Conservation (phyloP, 2,888 invertebrate genomes). For the Drosophila prostipennis region DNA sequence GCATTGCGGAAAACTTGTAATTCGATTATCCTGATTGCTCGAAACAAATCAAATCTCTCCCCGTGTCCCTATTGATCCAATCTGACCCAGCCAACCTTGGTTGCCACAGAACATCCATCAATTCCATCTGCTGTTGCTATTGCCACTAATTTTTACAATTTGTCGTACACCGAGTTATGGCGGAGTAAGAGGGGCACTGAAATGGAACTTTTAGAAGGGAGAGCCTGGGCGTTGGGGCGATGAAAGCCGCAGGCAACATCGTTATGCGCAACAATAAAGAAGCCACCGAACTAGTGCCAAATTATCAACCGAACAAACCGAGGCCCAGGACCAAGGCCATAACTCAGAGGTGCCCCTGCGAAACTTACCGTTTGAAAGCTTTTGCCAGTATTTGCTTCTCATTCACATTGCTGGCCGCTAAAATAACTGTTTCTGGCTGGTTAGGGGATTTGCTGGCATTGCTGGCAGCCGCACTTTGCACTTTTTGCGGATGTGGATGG, state of each 20-base stretch:
- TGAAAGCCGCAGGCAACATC: conserved; percentile 57
- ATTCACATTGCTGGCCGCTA: conserved; percentile 84
- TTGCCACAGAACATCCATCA: conserved; percentile 27
- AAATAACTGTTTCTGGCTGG: conserved; percentile 85
- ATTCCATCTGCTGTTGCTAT: conserved; percentile 23
- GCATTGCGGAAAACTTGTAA: conserved; percentile 39
- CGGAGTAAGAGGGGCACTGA: conserved; percentile 20
- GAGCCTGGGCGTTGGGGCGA: conserved; percentile 3
- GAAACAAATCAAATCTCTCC: conserved; percentile 56
- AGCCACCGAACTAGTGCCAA: conserved; percentile 75
- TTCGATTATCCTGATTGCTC: conserved; percentile 59
- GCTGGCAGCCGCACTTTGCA: conserved; percentile 48
- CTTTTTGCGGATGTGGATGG: conserved; percentile 46
- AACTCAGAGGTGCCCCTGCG: conserved; percentile 18
- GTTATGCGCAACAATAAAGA: conserved; percentile 59
- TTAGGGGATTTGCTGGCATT: conserved; percentile 48
- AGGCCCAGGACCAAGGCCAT: conserved; percentile 17
- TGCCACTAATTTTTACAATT: conserved; percentile 74
- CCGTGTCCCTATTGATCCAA: conserved; percentile 29
- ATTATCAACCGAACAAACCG: conserved; percentile 63
- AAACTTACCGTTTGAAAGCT: conserved; percentile 85
- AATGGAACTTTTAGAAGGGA: not conserved
- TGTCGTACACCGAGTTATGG: conserved; percentile 70
- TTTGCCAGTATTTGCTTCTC: conserved; percentile 84
- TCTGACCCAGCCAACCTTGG: not conserved